These are phyloP conservation scores for Junco hyemalis DNA, from an alignment of 2,113 vertebrate genomes.

Conservation along the genomic window DNA sequence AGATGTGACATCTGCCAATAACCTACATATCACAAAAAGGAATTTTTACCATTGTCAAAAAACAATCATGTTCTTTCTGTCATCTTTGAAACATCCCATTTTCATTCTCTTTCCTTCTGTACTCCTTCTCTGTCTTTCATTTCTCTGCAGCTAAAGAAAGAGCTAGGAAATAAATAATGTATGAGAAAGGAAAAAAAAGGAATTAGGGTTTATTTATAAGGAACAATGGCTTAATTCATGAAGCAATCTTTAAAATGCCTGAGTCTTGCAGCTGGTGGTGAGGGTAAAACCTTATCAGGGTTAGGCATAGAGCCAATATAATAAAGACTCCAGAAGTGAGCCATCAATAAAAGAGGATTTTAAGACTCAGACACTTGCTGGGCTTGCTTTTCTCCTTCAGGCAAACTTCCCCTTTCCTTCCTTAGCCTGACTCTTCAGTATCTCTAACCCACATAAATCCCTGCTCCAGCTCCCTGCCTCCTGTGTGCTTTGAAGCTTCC, in stretches of 20 bases:
- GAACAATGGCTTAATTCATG: conserved; percentile 47
- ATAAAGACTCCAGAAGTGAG: conserved; percentile 5
- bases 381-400: neutral
- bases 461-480: neutral
- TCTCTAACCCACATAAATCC: neutral
- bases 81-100: neutral
- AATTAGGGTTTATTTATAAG: conserved; percentile 10
- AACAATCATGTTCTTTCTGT: neutral
- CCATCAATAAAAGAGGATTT: conserved; percentile 17
- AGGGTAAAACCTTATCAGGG: neutral
- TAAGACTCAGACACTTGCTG: neutral
- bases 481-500: neutral
- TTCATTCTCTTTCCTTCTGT: neutral
- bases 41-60: neutral
- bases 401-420: neutral
- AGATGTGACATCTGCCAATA: neutral
- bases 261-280: neutral
- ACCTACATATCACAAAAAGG: neutral
- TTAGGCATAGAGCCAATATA: neutral
- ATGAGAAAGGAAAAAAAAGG: neutral
- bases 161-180: conserved; percentile 40
- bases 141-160: neutral
- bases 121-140: neutral
- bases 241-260: conserved; percentile 9
- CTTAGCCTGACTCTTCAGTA: neutral